phyloP scores from a whole-genome alignment of 2,113 vertebrate species.

The Tringa solitaria region DNA sequence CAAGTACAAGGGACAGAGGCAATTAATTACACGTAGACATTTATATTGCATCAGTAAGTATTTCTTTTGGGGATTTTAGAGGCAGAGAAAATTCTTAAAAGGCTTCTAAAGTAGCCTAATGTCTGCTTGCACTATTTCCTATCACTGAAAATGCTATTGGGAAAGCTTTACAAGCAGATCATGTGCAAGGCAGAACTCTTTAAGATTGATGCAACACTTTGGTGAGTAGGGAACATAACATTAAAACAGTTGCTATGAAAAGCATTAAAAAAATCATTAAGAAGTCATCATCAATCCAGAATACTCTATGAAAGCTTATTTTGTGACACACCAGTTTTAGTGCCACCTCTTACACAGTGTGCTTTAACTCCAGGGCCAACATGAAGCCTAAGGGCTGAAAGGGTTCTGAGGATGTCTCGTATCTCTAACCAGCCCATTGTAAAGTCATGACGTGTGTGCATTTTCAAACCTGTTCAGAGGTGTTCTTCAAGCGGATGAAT shows the following conservation, averaged over 20 bases:
- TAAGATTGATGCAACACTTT: fast-evolving
- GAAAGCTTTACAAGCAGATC: background rate
- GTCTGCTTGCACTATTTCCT: background rate
- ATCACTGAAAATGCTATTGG: background rate
- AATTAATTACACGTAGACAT: background rate
- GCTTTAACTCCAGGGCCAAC: background rate
- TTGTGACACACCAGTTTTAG: background rate
- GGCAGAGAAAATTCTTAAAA: background rate
- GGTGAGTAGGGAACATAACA: background rate
- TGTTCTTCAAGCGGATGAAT: slow-evolving; percentile 88
- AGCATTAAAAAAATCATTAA: background rate
- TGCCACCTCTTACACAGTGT: background rate
- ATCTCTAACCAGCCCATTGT: background rate
- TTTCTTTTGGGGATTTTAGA: background rate
- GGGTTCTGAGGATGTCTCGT: fast-evolving
- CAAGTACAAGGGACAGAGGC: background rate
- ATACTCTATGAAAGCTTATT: background rate
- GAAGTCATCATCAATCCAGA: background rate
- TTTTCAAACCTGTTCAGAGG: slow-evolving; percentile 80
- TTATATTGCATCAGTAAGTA: background rate
- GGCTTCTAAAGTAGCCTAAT: background rate
- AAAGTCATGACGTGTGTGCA: background rate
- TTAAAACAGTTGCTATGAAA: background rate
- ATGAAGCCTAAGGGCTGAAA: background rate
- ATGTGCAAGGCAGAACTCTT: background rate